Base-by-base conservation (phyloP, 2,888 invertebrate species). In the Pandemis heparana region DNA sequence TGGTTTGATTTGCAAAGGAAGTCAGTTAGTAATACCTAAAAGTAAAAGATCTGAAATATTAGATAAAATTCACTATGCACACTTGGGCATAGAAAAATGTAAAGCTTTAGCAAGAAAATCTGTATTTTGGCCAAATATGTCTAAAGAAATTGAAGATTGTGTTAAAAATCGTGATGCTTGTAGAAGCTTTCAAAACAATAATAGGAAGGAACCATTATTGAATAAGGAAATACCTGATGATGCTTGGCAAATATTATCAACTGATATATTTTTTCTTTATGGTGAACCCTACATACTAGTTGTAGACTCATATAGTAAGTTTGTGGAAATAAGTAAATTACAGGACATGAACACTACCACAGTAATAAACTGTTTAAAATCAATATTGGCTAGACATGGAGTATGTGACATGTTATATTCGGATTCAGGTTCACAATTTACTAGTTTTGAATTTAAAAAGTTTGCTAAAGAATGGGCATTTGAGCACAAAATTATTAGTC, bases 191-290 rank as follows among this genome's bases (percentile, higher is more conserved):
- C 60, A 60, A 14, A 60, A 60, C 5, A 60, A 39, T n/a, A 60
- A 60, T n/a, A 60, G 60, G 7, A 60, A 60, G n/a, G 60, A 60
- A 39, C 60, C 60, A 1, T n/a, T 60, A n/a, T n/a, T 60, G 8
- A 60, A 60, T 60, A 60, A 60, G 8, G 60, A 60, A 60, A 60
- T 60, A 1, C 60, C 39, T 10, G 60, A 60, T 1, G 8, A n/a
- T 5, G n/a, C 39, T 5, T 60, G 60, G 60, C 60, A 60, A 10
- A 14, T 60, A 14, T 14, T 38, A n/a, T 38, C 38, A 1, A 60
- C 60, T 14, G 60, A 60, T 60, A 60, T 60, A 60, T 60, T 60
- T 38, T 60, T 60, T 38, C n/a, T 60, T 3, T 60, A 60, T 60
- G 60, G 60, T 3, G 60, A 51, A 16, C 51, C n/a, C 0, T 51